phyloP scores from a whole-genome alignment of 2,888 invertebrate species.

The Atethmia centrago region DNA sequence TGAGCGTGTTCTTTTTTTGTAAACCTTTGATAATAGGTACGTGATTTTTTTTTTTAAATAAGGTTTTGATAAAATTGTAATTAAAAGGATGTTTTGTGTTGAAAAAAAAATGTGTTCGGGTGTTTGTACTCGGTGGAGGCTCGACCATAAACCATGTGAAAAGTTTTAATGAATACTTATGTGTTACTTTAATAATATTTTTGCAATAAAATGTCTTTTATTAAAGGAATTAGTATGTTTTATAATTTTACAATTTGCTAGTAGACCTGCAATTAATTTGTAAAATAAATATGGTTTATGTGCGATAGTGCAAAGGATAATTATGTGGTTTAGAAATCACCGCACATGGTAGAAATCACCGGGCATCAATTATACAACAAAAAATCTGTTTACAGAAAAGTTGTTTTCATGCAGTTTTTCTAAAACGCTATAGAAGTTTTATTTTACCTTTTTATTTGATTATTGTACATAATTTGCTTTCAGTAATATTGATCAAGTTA shows the following conservation, averaged over 20 bases:
- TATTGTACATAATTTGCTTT: slow-evolving; percentile 25
- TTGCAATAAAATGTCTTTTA: background rate
- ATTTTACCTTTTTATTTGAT: slow-evolving; percentile 9
- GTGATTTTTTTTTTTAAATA: slow-evolving; percentile 6
- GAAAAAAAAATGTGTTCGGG: background rate
- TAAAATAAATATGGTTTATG: slow-evolving; percentile 43
- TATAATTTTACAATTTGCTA: background rate
- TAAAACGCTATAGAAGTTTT: slow-evolving; percentile 6
- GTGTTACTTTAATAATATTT: background rate
- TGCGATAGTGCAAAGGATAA: slow-evolving; percentile 17
- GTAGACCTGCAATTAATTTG: background rate
- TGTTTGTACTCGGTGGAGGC: slow-evolving; percentile 2
- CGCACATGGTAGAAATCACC: slow-evolving; percentile 12
- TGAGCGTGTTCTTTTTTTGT: slow-evolving; percentile 63
- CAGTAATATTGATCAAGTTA: slow-evolving; percentile 22
- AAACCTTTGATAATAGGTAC: slow-evolving; percentile 55
- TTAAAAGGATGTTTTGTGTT: background rate
- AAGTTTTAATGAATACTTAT: background rate
- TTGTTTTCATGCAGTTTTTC: slow-evolving; percentile 2
- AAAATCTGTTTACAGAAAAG: background rate
- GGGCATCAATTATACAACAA: slow-evolving; percentile 48
- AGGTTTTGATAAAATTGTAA: background rate
- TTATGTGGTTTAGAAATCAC: background rate
- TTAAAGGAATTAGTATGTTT: background rate
- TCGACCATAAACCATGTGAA: slow-evolving; percentile 51